phyloP scores from a whole-genome alignment of 2,888 invertebrate genomes.

The Phragmatobia fuliginosa region DNA sequence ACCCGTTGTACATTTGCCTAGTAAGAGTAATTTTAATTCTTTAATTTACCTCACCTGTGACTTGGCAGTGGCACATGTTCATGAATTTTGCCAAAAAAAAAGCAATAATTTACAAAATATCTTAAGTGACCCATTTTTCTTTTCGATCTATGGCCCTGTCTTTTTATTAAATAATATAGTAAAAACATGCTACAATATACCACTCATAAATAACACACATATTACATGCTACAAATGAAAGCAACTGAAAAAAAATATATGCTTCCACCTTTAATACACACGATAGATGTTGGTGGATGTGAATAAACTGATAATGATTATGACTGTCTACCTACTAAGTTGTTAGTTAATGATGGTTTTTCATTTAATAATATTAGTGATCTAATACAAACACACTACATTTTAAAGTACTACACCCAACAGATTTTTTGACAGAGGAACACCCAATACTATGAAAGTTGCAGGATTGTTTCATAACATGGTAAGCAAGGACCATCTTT shows the following conservation, averaged over 20 bases:
- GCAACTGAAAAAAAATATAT: conserved; percentile 11
- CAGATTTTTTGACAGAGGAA: not conserved
- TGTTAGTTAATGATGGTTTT: not conserved
- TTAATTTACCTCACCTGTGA: too few species aligned
- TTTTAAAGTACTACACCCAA: not conserved
- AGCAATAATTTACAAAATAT: not conserved
- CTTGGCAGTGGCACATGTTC: too few species aligned
- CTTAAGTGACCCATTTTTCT: not conserved
- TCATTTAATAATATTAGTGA: not conserved
- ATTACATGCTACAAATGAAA: conserved; percentile 18
- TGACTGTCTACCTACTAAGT: not conserved
- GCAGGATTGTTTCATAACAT: not conserved
- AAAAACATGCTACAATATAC: conserved; percentile 10
- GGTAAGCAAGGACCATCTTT: not conserved
- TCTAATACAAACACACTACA: not conserved
- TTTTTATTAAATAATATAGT: not conserved
- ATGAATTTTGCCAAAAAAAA: not conserved
- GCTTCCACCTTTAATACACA: conserved; percentile 17
- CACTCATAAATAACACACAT: conserved; percentile 42
- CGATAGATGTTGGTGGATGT: not conserved
- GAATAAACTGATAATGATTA: conserved; percentile 1
- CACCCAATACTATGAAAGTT: too few species aligned
- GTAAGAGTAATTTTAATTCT: not conserved
- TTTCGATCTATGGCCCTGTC: not conserved
- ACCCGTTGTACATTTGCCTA: not conserved